phyloP scores from a whole-genome alignment of 2,888 invertebrate genomes.

The Petrolisthes manimaculis region DNA sequence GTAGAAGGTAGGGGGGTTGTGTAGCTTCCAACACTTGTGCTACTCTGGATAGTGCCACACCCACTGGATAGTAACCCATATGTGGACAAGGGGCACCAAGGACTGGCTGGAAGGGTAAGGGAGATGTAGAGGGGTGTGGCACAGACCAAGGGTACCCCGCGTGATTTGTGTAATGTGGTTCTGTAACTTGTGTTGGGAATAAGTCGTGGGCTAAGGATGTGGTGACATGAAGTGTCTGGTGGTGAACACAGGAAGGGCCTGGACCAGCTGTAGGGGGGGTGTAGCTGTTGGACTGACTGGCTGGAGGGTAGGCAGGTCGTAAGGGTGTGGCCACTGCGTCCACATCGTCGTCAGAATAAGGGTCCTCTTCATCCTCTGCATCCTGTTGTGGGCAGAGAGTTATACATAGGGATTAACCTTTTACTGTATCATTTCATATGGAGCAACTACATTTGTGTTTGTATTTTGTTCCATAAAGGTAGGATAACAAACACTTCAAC shows the following conservation, averaged over 20 bases:
- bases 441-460: too few species aligned
- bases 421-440: too few species aligned
- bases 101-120: conserved; percentile 36
- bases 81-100: neutral
- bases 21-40: conserved; percentile 38
- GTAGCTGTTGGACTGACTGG: conserved; percentile 17
- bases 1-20: conserved; percentile 40
- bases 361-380: neutral
- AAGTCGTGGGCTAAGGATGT: too few species aligned
- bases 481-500: too few species aligned
- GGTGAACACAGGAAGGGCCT: neutral
- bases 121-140: neutral
- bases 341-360: conserved; percentile 16
- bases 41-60: conserved; percentile 31
- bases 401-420: too few species aligned
- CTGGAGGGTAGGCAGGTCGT: conserved; percentile 39
- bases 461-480: too few species aligned
- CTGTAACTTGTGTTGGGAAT: too few species aligned
- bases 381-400: too few species aligned
- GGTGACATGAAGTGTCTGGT: too few species aligned
- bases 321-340: conserved; percentile 45
- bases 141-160: neutral
- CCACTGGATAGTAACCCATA: conserved; percentile 35
- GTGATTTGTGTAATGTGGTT: neutral
- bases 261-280: neutral